Evolutionary conservation across 2,797 vertebrate genomes (phyloP).

Genomic region (Poeciliopsis paucimaculata): DNA sequence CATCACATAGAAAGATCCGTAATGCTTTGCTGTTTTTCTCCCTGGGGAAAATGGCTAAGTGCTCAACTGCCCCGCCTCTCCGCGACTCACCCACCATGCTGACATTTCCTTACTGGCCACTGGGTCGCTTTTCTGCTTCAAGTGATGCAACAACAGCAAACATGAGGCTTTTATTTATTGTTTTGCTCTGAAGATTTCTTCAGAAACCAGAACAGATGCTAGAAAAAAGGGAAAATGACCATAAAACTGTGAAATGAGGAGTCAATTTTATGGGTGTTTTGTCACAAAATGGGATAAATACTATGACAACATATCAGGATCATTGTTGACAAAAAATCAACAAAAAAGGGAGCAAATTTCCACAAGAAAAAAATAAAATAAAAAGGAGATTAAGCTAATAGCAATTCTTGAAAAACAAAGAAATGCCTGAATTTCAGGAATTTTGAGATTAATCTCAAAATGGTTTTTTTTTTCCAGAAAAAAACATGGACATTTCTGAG

Average conservation of each 20-base stretch:
- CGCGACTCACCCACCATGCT: constrained; percentile 39
- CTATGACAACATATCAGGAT: no score
- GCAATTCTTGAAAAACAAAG: no score
- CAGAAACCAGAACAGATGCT: constrained; percentile 3
- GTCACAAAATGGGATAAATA: no score
- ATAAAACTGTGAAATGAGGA: background rate
- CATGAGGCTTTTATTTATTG: background rate
- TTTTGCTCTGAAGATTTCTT: constrained; percentile 12
- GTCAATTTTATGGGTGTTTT: background rate
- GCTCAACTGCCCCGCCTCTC: constrained; percentile 33
- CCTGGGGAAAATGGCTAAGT: constrained; percentile 45
- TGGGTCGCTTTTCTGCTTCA: constrained; percentile 41
- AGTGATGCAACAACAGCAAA: constrained; percentile 37
- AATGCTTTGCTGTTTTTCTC: constrained; percentile 36
- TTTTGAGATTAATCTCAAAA: no score
- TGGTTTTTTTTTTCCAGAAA: no score
- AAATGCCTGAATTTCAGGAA: no score
- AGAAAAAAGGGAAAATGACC: background rate
- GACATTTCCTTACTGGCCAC: constrained; percentile 58
- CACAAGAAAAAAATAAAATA: no score
- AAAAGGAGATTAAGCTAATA: no score
- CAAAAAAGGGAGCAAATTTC: no score
- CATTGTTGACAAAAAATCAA: no score
- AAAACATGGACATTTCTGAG: no score
- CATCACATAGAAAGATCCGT: constrained; percentile 35